Percentiles rank a stretch among this genome's conserved stretches.
Conservation (phyloP, 1,140 invertebrate species). For the Drosophila lacertosa region DNA sequence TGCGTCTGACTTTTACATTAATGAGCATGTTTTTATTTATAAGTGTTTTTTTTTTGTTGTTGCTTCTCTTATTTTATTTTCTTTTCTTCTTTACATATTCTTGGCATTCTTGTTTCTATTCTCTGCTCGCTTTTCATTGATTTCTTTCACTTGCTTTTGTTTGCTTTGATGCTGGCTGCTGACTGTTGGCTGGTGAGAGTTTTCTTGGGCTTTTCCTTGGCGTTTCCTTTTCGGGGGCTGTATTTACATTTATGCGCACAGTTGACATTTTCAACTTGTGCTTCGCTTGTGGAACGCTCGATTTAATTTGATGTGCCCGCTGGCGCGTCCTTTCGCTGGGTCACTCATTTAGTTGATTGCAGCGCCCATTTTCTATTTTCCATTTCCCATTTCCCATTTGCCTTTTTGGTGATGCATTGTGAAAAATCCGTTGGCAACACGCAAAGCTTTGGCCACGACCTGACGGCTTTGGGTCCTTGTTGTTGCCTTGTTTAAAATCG, state of each 20-base stretch:
- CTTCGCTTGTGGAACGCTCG: constrained; percentile 56
- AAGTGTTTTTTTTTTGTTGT: constrained; percentile 58
- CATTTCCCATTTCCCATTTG: too few relatives aligned
- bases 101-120: constrained; percentile 39
- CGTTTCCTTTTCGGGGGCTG: constrained; percentile 17
- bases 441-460: constrained; percentile 11
- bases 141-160: constrained; percentile 9
- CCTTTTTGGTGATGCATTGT: constrained; percentile 20
- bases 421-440: constrained; percentile 20
- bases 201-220: constrained; percentile 9
- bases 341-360: constrained; percentile 76
- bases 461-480: not conserved
- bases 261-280: constrained; percentile 57
- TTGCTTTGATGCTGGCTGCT: not conserved
- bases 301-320: constrained; percentile 75
- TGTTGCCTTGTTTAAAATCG: constrained; percentile 67
- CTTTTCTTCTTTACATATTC: constrained; percentile 1
- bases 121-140: constrained; percentile 10
- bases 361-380: too few relatives aligned
- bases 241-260: constrained; percentile 42
- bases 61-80: constrained; percentile 9
- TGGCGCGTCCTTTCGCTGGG: constrained; percentile 50
- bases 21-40: constrained; percentile 82
- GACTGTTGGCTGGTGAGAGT: too few relatives aligned
- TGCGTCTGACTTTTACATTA: constrained; percentile 73